Evolutionary conservation across 2,888 invertebrate genomes (phyloP).

Genomic region (Acheta domesticus): DNA sequence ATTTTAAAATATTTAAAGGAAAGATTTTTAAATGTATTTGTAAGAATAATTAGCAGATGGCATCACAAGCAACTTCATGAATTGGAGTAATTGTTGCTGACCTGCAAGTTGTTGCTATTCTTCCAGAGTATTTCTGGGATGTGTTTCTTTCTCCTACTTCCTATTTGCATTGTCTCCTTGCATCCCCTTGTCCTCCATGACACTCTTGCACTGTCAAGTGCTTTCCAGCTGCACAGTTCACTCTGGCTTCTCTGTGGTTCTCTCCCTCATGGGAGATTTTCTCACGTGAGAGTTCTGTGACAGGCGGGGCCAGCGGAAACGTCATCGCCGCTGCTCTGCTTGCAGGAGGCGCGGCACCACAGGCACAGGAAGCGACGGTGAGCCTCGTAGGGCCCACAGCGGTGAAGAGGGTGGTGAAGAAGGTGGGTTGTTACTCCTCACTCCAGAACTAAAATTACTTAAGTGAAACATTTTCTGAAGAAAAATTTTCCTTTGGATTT

Average conservation of each 20-base stretch:
- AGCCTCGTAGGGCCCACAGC: slow-evolving; percentile 45
- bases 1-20: too few relatives aligned
- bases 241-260: slow-evolving; percentile 18
- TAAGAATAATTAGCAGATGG: not conserved
- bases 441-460: too few relatives aligned
- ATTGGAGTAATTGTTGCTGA: not conserved
- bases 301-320: slow-evolving; percentile 12
- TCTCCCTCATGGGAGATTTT: not conserved
- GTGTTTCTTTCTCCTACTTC: too few relatives aligned
- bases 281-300: slow-evolving; percentile 10
- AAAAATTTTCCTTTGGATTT: too few relatives aligned
- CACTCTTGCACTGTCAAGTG: not conserved
- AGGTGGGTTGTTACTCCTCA: slow-evolving; percentile 43
- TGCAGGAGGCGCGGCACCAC: slow-evolving; percentile 47
- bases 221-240: not conserved
- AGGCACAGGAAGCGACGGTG: slow-evolving; percentile 45
- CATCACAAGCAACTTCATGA: not conserved
- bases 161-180: not conserved
- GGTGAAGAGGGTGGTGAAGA: slow-evolving; percentile 47
- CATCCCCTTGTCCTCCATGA: not conserved
- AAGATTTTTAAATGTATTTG: too few relatives aligned
- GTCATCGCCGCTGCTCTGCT: slow-evolving; percentile 36
- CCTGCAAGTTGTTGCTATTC: too few relatives aligned
- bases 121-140: too few relatives aligned
- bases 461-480: too few relatives aligned